These are phyloP conservation scores for Eutrigla gurnardus DNA, from an alignment of 2,797 vertebrate genomes.

Conservation along the genomic window DNA sequence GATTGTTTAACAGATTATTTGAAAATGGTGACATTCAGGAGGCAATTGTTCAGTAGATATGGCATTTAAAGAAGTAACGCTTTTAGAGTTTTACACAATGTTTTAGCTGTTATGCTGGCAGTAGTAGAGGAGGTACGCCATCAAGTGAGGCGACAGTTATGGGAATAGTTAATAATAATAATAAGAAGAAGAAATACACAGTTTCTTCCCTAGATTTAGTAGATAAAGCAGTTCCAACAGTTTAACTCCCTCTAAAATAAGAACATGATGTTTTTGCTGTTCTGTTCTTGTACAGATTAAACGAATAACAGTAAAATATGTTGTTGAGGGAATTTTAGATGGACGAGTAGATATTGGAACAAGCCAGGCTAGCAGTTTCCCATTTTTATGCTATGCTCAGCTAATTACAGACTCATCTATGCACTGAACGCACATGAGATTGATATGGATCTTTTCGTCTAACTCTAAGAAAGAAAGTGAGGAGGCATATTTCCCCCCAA, in stretches of 20 bases:
- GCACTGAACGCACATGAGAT: not conserved
- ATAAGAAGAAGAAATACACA: not conserved
- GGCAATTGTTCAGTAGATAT: slow-evolving; percentile 9
- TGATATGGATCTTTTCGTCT: not conserved
- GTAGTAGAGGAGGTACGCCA: not conserved
- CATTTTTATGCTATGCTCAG: slow-evolving; percentile 12
- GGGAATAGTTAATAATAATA: not conserved
- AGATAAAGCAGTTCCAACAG: not conserved
- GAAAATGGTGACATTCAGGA: not conserved
- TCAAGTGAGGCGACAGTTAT: not conserved
- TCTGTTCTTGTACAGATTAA: not conserved
- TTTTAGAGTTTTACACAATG: slow-evolving; percentile 7
- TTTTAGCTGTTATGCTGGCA: not conserved
- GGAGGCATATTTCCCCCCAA: not conserved
- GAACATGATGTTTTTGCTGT: not conserved
- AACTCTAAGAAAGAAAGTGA: not conserved
- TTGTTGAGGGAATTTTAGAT: not conserved
- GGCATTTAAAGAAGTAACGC: slow-evolving; percentile 9
- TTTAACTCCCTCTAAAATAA: not conserved
- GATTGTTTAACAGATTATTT: not conserved
- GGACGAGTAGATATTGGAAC: not conserved
- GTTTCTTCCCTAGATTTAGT: not conserved
- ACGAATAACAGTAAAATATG: not conserved
- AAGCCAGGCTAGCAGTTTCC: not conserved
- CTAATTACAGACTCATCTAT: not conserved